Percentiles rank a stretch among this genome's conserved stretches.
Conservation (phyloP, 2,888 invertebrate species). For the Erebia palarica region DNA sequence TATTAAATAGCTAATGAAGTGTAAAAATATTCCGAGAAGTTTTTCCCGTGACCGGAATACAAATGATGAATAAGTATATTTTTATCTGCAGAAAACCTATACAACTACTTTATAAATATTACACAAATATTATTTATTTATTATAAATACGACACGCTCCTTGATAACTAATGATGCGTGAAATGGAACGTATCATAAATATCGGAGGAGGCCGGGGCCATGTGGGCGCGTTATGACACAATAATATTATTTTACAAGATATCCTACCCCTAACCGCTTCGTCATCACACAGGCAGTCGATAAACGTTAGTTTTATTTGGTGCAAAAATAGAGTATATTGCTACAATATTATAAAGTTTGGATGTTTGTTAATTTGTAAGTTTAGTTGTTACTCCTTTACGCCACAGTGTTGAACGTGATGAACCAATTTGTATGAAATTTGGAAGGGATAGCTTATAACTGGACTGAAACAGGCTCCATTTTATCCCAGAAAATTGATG, state of each 20-base stretch:
- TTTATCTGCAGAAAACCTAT: background rate
- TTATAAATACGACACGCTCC: conserved; percentile 18
- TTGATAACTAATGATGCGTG: conserved; percentile 34
- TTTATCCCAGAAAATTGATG: too few relatives aligned
- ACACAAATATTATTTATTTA: conserved; percentile 5
- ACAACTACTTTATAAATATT: background rate
- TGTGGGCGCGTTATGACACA: conserved; percentile 48
- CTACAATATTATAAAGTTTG: too few relatives aligned
- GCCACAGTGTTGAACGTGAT: too few relatives aligned
- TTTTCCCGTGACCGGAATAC: background rate
- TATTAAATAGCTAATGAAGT: background rate
- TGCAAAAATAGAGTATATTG: background rate
- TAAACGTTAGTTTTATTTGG: conserved; percentile 11
- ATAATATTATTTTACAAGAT: conserved; percentile 55
- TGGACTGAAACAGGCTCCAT: too few relatives aligned
- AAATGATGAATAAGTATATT: background rate
- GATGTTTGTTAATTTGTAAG: too few relatives aligned
- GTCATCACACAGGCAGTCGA: conserved; percentile 21
- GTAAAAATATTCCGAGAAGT: background rate
- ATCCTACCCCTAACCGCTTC: conserved; percentile 41
- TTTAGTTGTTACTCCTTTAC: too few relatives aligned
- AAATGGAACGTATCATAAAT: conserved; percentile 33
- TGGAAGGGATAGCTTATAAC: too few relatives aligned
- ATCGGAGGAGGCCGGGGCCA: conserved; percentile 25
- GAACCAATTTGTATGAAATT: too few relatives aligned